Conservation (phyloP, 2,888 invertebrate species). For the Cryptocephalus moraei region DNA sequence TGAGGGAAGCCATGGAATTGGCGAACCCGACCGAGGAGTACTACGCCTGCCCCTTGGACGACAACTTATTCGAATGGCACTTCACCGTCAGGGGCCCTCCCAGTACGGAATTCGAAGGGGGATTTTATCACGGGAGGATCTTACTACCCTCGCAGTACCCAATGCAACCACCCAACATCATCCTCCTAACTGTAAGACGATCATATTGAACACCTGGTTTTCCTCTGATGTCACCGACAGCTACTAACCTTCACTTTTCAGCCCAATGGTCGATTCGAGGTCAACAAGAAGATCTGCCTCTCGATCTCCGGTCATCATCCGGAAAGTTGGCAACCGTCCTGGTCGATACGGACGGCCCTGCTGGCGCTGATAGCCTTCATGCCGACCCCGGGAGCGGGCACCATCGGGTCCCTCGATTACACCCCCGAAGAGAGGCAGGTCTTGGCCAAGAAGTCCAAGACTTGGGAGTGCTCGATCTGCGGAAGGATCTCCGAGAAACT, state of each 20-base stretch:
- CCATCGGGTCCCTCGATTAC: slow-evolving; percentile 86
- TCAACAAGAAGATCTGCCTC: slow-evolving; percentile 87
- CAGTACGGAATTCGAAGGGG: slow-evolving; percentile 81
- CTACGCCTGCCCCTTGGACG: slow-evolving; percentile 81
- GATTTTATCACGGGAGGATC: slow-evolving; percentile 88
- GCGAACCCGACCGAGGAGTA: slow-evolving; percentile 82
- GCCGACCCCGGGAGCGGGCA: slow-evolving; percentile 83
- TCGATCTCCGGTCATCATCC: slow-evolving; percentile 94
- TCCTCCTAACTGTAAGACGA: slow-evolving; percentile 66
- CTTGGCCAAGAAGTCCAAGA: slow-evolving; percentile 63
- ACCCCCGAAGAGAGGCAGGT: slow-evolving; percentile 70
- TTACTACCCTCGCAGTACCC: slow-evolving; percentile 89
- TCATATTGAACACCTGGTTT: not conserved
- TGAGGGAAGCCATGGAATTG: slow-evolving; percentile 84
- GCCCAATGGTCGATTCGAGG: slow-evolving; percentile 91
- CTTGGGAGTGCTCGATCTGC: slow-evolving; percentile 55
- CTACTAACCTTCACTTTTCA: slow-evolving; percentile 31
- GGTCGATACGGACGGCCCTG: slow-evolving; percentile 90
- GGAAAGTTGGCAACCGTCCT: slow-evolving; percentile 96
- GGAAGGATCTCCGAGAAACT: slow-evolving; percentile 48
- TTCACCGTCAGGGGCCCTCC: slow-evolving; percentile 88
- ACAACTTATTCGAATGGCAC: slow-evolving; percentile 96
- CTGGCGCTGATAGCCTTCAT: slow-evolving; percentile 89
- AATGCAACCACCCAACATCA: slow-evolving; percentile 95
- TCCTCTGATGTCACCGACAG: too few relatives aligned